A percentile compares a stretch with the other conserved stretches of the same genome.
phyloP scores from a whole-genome alignment of 2,113 vertebrate genomes.

The Sinosuthora webbiana region DNA sequence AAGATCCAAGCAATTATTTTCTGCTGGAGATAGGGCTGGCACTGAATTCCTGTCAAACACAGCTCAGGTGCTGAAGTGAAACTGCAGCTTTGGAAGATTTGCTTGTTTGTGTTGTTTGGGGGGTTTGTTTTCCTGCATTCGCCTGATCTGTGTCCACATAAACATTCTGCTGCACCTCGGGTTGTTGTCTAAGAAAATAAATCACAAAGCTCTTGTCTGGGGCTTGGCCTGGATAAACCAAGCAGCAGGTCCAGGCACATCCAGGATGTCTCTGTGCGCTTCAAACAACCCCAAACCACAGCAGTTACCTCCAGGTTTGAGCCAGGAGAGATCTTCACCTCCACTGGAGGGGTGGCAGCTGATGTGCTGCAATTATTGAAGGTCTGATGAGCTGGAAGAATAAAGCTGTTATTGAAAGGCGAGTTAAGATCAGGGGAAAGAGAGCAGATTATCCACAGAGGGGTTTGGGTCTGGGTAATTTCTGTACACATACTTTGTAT shows the following conservation, averaged over 20 bases:
- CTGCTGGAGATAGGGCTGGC: background rate
- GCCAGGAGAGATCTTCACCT: background rate
- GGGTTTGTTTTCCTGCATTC: background rate
- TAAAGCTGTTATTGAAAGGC: background rate
- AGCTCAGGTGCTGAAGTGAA: background rate
- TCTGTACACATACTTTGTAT: rapidly evolving
- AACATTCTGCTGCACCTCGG: background rate
- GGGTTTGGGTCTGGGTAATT: background rate
- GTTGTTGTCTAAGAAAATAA: background rate
- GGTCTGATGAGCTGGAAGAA: background rate
- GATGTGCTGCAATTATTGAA: background rate
- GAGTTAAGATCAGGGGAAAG: background rate
- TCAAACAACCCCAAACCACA: background rate
- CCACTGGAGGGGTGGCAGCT: background rate
- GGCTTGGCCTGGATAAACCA: background rate
- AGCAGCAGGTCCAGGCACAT: background rate
- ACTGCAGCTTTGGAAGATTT: background rate
- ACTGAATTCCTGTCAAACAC: background rate
- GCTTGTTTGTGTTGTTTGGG: background rate
- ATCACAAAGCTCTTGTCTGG: background rate
- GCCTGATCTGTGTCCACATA: background rate
- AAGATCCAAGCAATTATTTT: background rate
- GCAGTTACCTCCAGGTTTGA: background rate
- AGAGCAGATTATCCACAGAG: background rate
- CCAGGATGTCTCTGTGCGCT: background rate